Evolutionary conservation across 1,140 invertebrate genomes (phyloP), one percentile per base, ranked within the genome.

Genomic region (Antheraea pernyi): DNA sequence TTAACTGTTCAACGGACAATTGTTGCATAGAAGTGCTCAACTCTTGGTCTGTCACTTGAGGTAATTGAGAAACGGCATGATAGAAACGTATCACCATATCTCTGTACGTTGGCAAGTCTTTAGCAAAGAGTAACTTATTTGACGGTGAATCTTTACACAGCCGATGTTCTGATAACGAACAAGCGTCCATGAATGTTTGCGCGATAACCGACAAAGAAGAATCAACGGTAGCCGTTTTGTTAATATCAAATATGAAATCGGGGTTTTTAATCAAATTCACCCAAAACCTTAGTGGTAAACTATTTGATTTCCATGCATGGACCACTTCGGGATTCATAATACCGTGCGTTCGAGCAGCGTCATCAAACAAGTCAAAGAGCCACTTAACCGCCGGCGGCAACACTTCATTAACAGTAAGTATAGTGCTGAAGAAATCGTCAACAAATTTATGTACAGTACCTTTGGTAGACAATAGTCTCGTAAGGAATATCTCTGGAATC

Each of bases 231-330:
- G 95, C 94, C 3, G 97, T 98, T 93, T 99, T 98, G 80, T 98
- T 97, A 62, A 99, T 97, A 92, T 99, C 98, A 89, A 99, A 98
- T 87, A 99, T 97, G 87, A 98, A 98, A 91, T 99, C 97, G 8
- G 98, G 98, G 94, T 99, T 99, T 90, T 99, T 99, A 68, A 99
- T 98, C 77, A 99, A 97, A 92, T 99, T 99, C 16, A 99, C 97
- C 98, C 98, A 99, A 94, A 99, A 99, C 78, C 98, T 94, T 62
- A 99, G 93, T 53, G 98, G 97, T 84, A 98, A 94, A 93, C 97
- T 97, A 78, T 99, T 99, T 0, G 97, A 98, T 93, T 99, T 99
- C 98, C 98, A 99, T 2, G 98, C 97, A 87, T 99, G 98, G 0
- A 98, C 94, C 53, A 99, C 97, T 92, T 99, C 97, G 0, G 97